Conservation (phyloP, 1,140 invertebrate species). For the Pygmarrhopalites habei region DNA sequence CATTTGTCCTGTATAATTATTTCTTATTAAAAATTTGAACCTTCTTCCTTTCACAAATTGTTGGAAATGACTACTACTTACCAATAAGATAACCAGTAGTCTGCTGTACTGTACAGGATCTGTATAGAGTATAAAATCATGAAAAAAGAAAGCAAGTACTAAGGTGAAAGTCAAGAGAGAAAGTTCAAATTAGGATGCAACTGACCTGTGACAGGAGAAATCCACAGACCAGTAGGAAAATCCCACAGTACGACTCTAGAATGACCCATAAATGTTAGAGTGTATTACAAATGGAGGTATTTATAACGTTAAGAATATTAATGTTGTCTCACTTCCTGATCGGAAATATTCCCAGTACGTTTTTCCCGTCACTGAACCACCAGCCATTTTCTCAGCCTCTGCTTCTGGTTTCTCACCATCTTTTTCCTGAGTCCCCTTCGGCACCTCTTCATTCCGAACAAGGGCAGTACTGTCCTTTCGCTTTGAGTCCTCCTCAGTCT, state of each 20-base stretch:
- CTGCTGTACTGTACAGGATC: constrained; percentile 13
- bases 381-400: constrained; percentile 21
- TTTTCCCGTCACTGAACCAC: constrained; percentile 16
- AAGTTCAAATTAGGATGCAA: no score
- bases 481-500: constrained; percentile 14
- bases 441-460: neutral
- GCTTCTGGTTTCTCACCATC: constrained; percentile 11
- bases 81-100: constrained; percentile 33
- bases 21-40: no score
- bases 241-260: constrained; percentile 9
- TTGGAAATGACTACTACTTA: neutral
- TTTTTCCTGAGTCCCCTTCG: no score
- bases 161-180: no score
- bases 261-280: no score
- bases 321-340: no score
- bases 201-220: constrained; percentile 19
- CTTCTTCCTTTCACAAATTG: no score
- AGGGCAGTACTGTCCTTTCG: constrained; percentile 3
- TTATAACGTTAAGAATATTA: no score
- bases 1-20: no score
- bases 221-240: constrained; percentile 9
- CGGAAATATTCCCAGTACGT: constrained; percentile 30
- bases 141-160: no score
- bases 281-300: no score
- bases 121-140: no score